Base-by-base conservation (phyloP, 2,113 vertebrate species). In the Sorex fumeus region DNA sequence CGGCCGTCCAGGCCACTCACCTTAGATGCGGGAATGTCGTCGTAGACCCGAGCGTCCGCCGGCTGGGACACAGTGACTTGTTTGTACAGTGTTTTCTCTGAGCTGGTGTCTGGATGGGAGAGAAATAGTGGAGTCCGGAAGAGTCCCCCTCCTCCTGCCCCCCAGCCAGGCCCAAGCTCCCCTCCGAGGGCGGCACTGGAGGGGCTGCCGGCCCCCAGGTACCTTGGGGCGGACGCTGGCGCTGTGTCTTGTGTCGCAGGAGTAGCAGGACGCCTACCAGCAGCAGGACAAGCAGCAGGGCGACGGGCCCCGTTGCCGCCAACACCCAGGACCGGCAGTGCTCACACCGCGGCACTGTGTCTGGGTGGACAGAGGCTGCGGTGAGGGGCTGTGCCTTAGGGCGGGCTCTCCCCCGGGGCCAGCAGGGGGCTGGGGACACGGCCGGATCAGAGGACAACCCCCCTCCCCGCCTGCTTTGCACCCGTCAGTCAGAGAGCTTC, bases 31-130 rank as follows among this genome's bases (percentile, higher is more conserved):
- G 28, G n/a, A 10, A 96, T 95, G 81, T 96, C 97, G 69, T 96
- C 91, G 30, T 96, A 96, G 88, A 96, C 72, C 43, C 27, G 77
- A 72, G 43, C 11, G 25, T 96, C 96, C 69, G 47, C 70, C 30
- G n/a, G 40, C 28, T 27, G 67, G 16, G 2, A 19, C n/a, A 10
- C 27, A 0, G 0, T n/a, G 64, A 50, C 0, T 0, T 69, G 72
- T 23, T 81, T 12, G 13, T 96, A 96, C 53, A 87, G 47, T 66
- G 81, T 96, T 57, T 86, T 80, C 62, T 84, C 57, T 36, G 94
- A 75, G 15, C 6, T 0, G 60, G 32, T n/a, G 74, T 84, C 95
- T 96, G n/a, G 27, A 25, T 57, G 72, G 94, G 62, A 80, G 69
- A 74, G 50, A 34, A 95, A 80, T 3, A 43, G 75, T 13, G 57